These are phyloP conservation scores for cat (Felis catus) DNA, from an alignment of 2,113 vertebrate species.

Conservation along the genomic window F.catus_Fca126_mat1.0 CM031416.1:97730501-97731000, in stretches of 20 bases:
- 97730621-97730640: slow-evolving; percentile 15
- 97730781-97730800: neutral
- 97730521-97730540: neutral
- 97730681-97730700: neutral
- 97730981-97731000: neutral
- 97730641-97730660: neutral
- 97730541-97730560: neutral
- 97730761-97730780: slow-evolving; percentile 6
- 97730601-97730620: neutral
- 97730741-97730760: neutral
- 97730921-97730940: neutral
- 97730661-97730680: neutral
- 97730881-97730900: neutral
- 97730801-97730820: neutral
- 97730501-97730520: neutral
- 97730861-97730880: neutral
- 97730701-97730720: neutral
- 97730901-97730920: neutral
- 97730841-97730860: neutral
- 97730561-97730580: slow-evolving; percentile 20
- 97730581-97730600: neutral
- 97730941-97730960: neutral
- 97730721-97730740: slow-evolving; percentile 23
- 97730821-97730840: neutral
- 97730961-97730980: neutral